Evolutionary conservation across 1,140 invertebrate species (phyloP), one percentile per base, ranked within the genome.

Genomic region (Heliconius congener): DNA sequence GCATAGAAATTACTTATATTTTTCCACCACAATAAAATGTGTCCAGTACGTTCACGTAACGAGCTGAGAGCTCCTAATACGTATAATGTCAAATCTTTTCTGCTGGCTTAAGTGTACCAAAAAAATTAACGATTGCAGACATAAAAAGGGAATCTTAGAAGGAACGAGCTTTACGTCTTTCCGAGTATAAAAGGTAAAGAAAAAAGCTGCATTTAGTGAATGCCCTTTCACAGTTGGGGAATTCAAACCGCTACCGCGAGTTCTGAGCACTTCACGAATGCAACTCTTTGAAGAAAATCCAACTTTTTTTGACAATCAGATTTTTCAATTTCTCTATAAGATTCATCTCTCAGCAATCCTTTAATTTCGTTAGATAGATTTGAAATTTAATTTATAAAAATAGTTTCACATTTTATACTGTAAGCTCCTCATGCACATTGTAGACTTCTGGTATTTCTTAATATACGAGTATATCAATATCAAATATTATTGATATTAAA

Each of bases 201-300:
- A 91, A 90, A 87, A 88, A 86, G 85, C 88, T 91, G 90, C 88
- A 93, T 91, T 93, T 92, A 90, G 91, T 92, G 92, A 93, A 93
- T 93, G 87, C 87, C 88, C 85, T 91, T 93, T 93, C 92, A 93
- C 84, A 87, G 88, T 82, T 84, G 83, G 89, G 78, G 85, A 90
- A 89, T 92, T 91, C 91, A 91, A 85, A 90, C 88, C 88, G 88
- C 87, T 87, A 87, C 87, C 86, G 86, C 86, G 85, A 85, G 88
- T 88, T 92, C 88, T 86, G 84, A 87, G 89, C 90, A 90, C 90
- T 91, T 90, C 88, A 86, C 91, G 88, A 91, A 90, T 92, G 88
- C 88, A 89, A 88, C 88, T 90, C 87, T 92, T 93, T 91, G 88
- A 91, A 89, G 86, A 81, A 87, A 85, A 87, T 87, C 84, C 84